Evolutionary conservation across 1,140 invertebrate species (phyloP), one percentile per base, ranked within the genome.

Genomic region (Trichonephila clavata): DNA sequence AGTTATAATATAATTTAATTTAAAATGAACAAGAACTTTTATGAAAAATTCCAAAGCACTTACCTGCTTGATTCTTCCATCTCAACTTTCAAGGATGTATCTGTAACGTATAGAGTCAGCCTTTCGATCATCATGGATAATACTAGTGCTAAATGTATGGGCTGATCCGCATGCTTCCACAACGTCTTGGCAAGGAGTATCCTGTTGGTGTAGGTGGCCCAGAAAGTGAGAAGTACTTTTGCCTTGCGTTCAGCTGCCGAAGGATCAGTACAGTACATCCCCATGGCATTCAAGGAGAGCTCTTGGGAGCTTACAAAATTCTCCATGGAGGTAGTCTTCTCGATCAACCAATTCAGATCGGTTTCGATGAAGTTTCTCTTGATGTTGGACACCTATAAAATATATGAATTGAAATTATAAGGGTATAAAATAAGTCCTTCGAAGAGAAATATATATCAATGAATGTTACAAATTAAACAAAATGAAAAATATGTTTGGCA

Each of bases 161-260:
- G 96, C 81, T 96, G 96, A 90, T 96, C 96, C 24, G 95, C 95
- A 60, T 95, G 95, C 93, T 96, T 96, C 96, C 96, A 96, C 24
- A 96, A 89, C 10, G 96, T 95, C 89, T 96, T 96, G 0, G 95
- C 96, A 50, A 96, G 93, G 86, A 95, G 95, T 13, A 91, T 80
- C 39, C 94, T 61, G 57, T 95, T 94, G 24, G 94, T 94, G 57
- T 96, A 94, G 18, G 95, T 95, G 18, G 96, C 95, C 96, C 96
- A 96, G 18, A 96, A 94, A 20, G 94, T 93, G 18, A 95, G 86
- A 20, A 94, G 93, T 1, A 94, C 93, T 21, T 94, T 83, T 4
- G 95, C 94, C 86, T 95, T 95, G 90, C 95, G 95, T 94, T 96
- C 95, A 27, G 96, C 95, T 21, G 95, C 95, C 4, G 94, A 88